Percentiles rank a stretch among this genome's conserved stretches.
phyloP scores from a whole-genome alignment of 2,797 vertebrate genomes.

The Decapterus maruadsi region DNA sequence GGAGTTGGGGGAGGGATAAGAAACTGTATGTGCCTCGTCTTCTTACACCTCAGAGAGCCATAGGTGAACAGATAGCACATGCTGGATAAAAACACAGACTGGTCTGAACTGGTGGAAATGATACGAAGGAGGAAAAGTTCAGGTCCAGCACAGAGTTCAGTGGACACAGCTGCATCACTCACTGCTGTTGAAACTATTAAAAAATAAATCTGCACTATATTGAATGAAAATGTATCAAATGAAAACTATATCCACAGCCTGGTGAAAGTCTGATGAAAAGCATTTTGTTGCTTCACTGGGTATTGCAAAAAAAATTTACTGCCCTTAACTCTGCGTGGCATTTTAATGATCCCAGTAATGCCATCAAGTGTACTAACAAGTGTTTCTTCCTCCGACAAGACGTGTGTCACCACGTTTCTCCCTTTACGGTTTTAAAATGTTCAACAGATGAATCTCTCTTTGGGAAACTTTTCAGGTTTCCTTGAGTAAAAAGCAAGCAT shows the following conservation, averaged over 20 bases:
- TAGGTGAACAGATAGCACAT: conserved; percentile 25
- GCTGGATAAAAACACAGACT: conserved; percentile 15
- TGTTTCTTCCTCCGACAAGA: conserved; percentile 15
- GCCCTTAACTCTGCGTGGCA: conserved; percentile 8
- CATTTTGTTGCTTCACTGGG: conserved; percentile 33
- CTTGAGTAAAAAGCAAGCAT: conserved; percentile 27
- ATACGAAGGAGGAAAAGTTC: conserved; percentile 1
- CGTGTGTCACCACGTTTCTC: conserved; percentile 40
- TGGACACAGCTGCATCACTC: conserved; percentile 14
- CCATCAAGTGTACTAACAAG: conserved; percentile 33
- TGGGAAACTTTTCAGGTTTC: conserved; percentile 51
- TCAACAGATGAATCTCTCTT: conserved; percentile 40
- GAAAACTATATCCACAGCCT: conserved; percentile 27
- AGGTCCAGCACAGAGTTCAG: background rate
- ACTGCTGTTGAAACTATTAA: conserved; percentile 9
- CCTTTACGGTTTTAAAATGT: background rate
- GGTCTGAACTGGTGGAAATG: conserved; percentile 4
- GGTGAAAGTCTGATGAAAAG: conserved; percentile 35
- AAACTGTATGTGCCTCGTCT: conserved; percentile 35
- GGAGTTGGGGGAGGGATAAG: conserved; percentile 22
- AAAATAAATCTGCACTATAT: background rate
- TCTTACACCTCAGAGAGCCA: conserved; percentile 41
- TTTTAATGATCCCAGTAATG: conserved; percentile 57
- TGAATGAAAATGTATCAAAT: conserved; percentile 35
- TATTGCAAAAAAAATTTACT: conserved; percentile 36